phyloP scores from a whole-genome alignment of 2,113 vertebrate species.

The Cebidichthys violaceus region DNA sequence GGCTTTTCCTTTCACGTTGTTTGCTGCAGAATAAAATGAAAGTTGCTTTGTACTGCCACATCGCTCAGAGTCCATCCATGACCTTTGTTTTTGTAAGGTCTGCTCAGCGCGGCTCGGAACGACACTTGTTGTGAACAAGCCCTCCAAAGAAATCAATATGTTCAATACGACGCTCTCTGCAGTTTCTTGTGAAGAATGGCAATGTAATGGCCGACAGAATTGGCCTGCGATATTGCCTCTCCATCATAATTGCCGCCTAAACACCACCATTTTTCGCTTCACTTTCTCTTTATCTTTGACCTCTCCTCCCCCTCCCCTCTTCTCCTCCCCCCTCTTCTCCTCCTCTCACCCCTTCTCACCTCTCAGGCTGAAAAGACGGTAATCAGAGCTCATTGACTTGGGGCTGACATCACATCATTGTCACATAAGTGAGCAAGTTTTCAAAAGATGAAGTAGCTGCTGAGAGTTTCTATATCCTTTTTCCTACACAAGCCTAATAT shows the following conservation, averaged over 20 bases:
- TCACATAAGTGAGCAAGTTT: slow-evolving; percentile 21
- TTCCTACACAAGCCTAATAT: background rate
- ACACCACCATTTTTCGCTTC: slow-evolving; percentile 58
- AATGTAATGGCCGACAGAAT: slow-evolving; percentile 37
- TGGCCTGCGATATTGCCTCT: slow-evolving; percentile 50
- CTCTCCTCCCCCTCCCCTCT: slow-evolving; percentile 13
- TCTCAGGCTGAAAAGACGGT: slow-evolving; percentile 2
- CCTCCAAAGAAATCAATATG: slow-evolving; percentile 57
- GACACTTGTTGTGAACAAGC: slow-evolving; percentile 44
- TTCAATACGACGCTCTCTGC: slow-evolving; percentile 26
- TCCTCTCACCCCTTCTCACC: background rate
- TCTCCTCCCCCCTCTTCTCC: background rate
- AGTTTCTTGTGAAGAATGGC: slow-evolving; percentile 52
- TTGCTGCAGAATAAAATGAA: background rate
- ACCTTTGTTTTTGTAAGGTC: slow-evolving; percentile 31
- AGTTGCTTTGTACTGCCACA: background rate
- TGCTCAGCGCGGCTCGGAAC: slow-evolving; percentile 17
- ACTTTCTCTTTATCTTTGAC: slow-evolving; percentile 40
- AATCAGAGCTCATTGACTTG: slow-evolving; percentile 40
- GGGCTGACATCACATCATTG: slow-evolving; percentile 27
- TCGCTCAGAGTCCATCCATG: slow-evolving; percentile 19
- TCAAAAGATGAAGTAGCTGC: slow-evolving; percentile 9
- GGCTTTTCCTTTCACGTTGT: background rate
- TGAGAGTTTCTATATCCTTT: background rate
- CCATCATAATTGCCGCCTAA: slow-evolving; percentile 56